Evolutionary conservation across 2,113 vertebrate genomes (phyloP).

Genomic region (Megaceryle torquata): DNA sequence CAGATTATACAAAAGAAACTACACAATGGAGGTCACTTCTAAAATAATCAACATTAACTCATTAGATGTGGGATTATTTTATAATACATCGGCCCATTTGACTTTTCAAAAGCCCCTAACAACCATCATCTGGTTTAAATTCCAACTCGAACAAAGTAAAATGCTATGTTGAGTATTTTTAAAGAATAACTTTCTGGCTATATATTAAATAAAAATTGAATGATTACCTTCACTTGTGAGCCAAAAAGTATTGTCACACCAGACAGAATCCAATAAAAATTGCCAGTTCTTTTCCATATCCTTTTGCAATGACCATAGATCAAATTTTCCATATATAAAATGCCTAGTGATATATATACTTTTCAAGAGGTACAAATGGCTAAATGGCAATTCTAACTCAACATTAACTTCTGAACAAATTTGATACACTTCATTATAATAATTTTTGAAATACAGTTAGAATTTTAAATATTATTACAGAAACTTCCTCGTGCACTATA

Average conservation of each 20-base stretch:
- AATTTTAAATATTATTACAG: conserved; percentile 39
- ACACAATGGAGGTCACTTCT: not conserved
- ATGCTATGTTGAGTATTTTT: not conserved
- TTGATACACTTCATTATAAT: conserved; percentile 15
- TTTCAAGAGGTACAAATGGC: not conserved
- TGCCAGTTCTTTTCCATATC: not conserved
- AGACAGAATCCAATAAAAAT: conserved; percentile 44
- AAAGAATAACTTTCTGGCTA: conserved; percentile 24
- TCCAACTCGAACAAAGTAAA: conserved; percentile 15
- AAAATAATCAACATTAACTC: not conserved
- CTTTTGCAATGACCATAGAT: not conserved
- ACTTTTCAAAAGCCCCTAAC: not conserved
- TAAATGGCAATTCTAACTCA: not conserved
- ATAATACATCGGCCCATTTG: not conserved
- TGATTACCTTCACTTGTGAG: conserved; percentile 28
- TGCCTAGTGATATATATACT: not conserved
- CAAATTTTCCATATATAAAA: conserved; percentile 28
- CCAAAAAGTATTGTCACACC: conserved; percentile 8
- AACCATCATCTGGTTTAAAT: conserved; percentile 34
- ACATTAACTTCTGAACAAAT: conserved; percentile 22
- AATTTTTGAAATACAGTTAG: conserved; percentile 22
- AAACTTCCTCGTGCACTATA: not conserved
- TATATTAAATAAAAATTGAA: conserved; percentile 35
- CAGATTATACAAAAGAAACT: not conserved
- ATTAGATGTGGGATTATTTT: not conserved